These are phyloP conservation scores for Lanius ludovicianus DNA, from an alignment of 2,113 vertebrate species.

Conservation along the genomic window DNA sequence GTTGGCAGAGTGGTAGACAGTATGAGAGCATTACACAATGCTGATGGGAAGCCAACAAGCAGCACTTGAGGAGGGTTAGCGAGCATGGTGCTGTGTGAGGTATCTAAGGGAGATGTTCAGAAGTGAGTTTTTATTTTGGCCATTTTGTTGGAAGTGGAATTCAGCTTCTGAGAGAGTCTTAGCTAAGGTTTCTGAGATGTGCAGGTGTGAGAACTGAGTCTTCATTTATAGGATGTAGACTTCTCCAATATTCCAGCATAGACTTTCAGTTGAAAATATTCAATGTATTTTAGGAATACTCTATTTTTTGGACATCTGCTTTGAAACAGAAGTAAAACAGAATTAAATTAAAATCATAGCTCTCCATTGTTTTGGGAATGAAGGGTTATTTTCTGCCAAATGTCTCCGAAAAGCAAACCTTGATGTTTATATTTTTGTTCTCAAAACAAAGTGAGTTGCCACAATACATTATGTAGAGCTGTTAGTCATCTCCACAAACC, in stretches of 20 bases:
- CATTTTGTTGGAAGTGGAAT: background rate
- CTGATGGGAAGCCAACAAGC: background rate
- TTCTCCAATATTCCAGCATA: background rate
- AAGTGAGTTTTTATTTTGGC: background rate
- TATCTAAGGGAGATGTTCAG: background rate
- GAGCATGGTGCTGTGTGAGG: accelerated
- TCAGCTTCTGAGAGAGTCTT: background rate
- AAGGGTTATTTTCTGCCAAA: conserved; percentile 9
- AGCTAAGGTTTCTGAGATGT: background rate
- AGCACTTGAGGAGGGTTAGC: background rate
- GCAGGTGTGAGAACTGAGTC: background rate
- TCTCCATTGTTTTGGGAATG: background rate
- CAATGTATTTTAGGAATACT: background rate
- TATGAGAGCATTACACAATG: background rate
- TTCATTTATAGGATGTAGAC: background rate
- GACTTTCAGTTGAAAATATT: background rate
- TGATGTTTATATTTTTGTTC: background rate
- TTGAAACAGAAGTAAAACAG: background rate
- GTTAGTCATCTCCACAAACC: background rate
- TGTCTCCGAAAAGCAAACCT: conserved; percentile 4
- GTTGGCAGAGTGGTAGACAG: background rate
- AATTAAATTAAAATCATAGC: conserved; percentile 19
- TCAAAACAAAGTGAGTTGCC: background rate
- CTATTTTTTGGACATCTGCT: background rate
- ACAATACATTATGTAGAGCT: background rate